These are phyloP conservation scores for Pyrocoelia pectoralis DNA, from an alignment of 2,888 invertebrate species.

Conservation along the genomic window DNA sequence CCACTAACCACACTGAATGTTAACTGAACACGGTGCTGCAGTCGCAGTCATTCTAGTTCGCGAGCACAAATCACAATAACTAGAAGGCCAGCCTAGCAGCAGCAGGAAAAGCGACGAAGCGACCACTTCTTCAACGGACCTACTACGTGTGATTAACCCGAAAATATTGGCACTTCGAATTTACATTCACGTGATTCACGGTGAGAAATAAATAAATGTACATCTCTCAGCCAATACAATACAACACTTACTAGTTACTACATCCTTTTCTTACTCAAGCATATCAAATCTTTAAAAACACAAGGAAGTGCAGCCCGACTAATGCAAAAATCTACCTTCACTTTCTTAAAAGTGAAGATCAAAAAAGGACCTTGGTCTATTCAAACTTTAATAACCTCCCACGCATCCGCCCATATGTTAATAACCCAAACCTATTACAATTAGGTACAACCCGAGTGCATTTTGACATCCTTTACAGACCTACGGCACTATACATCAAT, in stretches of 20 bases:
- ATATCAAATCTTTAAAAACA: too few relatives aligned
- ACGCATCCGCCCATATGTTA: not conserved
- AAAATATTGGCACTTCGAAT: not conserved
- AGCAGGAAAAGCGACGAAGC: constrained; percentile 27
- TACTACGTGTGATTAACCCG: constrained; percentile 8
- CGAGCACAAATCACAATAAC: constrained; percentile 28
- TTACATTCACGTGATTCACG: not conserved
- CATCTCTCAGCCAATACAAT: too few relatives aligned
- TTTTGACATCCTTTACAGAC: too few relatives aligned
- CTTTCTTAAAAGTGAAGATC: constrained; percentile 5
- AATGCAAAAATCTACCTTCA: not conserved
- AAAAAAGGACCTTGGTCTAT: constrained; percentile 4
- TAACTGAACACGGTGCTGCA: constrained; percentile 23
- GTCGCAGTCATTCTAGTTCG: constrained; percentile 19
- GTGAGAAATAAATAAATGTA: not conserved
- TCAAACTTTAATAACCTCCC: not conserved
- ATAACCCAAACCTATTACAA: not conserved
- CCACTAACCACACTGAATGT: constrained; percentile 26
- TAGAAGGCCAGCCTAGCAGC: constrained; percentile 24
- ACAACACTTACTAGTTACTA: not conserved
- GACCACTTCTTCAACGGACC: not conserved
- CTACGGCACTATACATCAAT: too few relatives aligned
- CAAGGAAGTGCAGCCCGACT: not conserved
- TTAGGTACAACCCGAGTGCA: too few relatives aligned
- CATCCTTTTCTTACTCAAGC: not conserved